Evolutionary conservation across 1,140 invertebrate species (phyloP), one percentile per base, ranked within the genome.

Genomic region (Zophobas morio): DNA sequence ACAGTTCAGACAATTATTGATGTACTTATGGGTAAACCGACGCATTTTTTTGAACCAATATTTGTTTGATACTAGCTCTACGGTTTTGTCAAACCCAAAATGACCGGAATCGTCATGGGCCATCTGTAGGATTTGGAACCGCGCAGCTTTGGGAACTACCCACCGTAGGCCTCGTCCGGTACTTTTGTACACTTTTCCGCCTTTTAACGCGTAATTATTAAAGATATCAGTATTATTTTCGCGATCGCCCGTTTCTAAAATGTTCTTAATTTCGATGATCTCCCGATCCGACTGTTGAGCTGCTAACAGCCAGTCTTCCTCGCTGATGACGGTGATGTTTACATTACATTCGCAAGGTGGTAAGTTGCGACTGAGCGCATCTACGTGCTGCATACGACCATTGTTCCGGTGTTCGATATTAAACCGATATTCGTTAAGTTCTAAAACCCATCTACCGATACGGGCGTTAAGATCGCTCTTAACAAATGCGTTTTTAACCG

Each of bases 11-110:
- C 84, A 85, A 1, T 82, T 63, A 1, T 74, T 34, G 2, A 84
- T 75, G 63, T 85, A 84, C 53, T 81, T 81, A 51, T 49, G 77
- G 0, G 82, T 72, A 49, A 82, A 85, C 0, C 72, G 70, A n/a
- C 82, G 51, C 83, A 86, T 84, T 6, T 78, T 70, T 0, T 80
- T 79, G 74, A 85, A 85, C 81, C 83, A 84, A 76, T 84, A 85
- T 33, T 80, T 46, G 33, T 72, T 73, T n/a, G 78, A 54, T 0
- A 86, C 54, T 40, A 83, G 77, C 5, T 80, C 73, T 5, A 82
- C 57, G 0, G 83, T 85, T 70, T 82, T 86, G 20, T 81, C 80
- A 3, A 81, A 70, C 2, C 77, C 82, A 37, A 81, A 80, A 20
- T 20, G 20, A 20, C 20, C 20, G 20, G 20, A 20, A 20, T 20